phyloP scores from a whole-genome alignment of 2,888 invertebrate species.

The Cremastinae sp. region DNA sequence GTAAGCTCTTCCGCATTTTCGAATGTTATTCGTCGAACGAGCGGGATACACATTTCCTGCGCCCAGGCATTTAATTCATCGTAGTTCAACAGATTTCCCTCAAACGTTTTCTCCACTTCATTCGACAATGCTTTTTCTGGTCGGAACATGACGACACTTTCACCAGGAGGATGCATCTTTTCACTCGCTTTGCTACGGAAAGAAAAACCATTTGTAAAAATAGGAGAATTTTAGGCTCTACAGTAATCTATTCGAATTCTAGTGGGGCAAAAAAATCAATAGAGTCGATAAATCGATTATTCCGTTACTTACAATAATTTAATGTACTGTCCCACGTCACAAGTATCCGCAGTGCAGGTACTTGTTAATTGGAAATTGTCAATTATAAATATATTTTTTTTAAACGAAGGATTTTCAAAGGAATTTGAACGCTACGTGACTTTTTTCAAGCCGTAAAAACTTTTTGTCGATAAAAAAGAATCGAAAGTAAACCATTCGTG shows the following conservation, averaged over 20 bases:
- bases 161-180: slow-evolving; percentile 92
- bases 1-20: slow-evolving; percentile 99
- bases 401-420: background rate
- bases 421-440: background rate
- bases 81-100: slow-evolving; percentile 87
- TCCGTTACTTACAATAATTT: slow-evolving; percentile 74
- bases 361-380: slow-evolving; percentile 74
- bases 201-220: background rate
- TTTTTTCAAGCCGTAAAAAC: background rate
- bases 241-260: too few relatives aligned
- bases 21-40: slow-evolving; percentile 99
- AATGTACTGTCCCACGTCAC: slow-evolving; percentile 77
- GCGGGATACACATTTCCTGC: slow-evolving; percentile 95
- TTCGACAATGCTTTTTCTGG: slow-evolving; percentile 90
- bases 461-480: background rate
- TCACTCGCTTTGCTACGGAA: slow-evolving; percentile 84
- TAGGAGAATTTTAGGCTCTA: background rate
- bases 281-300: slow-evolving; percentile 39
- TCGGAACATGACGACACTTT: slow-evolving; percentile 91
- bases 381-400: slow-evolving; percentile 35
- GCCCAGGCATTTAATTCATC: slow-evolving; percentile 95
- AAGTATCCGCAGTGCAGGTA: slow-evolving; percentile 77
- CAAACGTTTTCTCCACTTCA: slow-evolving; percentile 92
- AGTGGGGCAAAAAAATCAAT: background rate
- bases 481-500: too few relatives aligned